These are phyloP conservation scores for Blastomussa wellsi DNA, from an alignment of 92 coral and sea anemone species.

Conservation along the genomic window DNA sequence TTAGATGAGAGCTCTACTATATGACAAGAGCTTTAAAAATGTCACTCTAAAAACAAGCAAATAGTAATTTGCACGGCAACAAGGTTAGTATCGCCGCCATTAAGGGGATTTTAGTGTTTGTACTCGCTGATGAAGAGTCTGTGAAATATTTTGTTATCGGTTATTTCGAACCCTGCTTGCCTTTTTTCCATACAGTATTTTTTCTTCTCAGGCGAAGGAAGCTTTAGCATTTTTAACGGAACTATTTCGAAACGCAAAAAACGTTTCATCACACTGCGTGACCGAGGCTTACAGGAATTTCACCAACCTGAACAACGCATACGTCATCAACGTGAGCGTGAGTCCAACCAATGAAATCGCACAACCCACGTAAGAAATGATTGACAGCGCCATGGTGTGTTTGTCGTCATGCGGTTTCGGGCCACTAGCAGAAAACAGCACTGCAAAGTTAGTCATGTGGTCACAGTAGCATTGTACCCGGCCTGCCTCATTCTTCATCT, in stretches of 20 bases:
- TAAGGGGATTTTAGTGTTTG: neutral
- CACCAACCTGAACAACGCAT: conserved; percentile 81
- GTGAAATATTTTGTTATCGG: too few species aligned
- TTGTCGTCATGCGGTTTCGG: conserved; percentile 28
- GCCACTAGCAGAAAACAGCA: conserved; percentile 66
- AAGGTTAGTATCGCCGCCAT: neutral
- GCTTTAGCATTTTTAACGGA: neutral
- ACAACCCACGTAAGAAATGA: conserved; percentile 90
- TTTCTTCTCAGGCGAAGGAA: neutral
- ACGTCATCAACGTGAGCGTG: conserved; percentile 78
- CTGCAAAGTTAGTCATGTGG: conserved; percentile 85
- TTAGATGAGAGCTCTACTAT: too few species aligned
- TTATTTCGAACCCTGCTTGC: too few species aligned
- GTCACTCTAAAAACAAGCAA: too few species aligned
- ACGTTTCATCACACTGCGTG: neutral
- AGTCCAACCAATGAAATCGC: conserved; percentile 82
- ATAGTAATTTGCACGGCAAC: too few species aligned
- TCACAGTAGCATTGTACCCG: conserved; percentile 62
- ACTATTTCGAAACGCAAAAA: neutral
- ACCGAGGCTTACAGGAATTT: neutral
- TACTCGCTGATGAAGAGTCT: neutral
- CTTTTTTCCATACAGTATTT: too few species aligned
- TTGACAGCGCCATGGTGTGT: conserved; percentile 56
- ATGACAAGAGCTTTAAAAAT: too few species aligned
- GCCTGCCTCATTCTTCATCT: conserved; percentile 24